Conservation (phyloP, 1,140 invertebrate species). For the Dolichoris vasculosae region DNA sequence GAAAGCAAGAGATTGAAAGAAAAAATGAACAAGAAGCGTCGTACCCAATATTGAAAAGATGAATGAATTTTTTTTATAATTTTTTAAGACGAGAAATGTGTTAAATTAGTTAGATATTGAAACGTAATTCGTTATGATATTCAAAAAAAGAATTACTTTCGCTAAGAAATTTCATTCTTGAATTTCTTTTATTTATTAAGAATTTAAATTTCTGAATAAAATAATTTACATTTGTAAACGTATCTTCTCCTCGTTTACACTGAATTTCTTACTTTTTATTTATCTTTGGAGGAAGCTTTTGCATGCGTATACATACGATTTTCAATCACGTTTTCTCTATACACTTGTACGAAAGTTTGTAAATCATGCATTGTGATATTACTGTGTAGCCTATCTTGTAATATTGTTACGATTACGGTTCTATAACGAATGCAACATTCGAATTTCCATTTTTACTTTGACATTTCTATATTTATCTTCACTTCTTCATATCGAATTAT, state of each 20-base stretch:
- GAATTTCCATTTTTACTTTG: conserved; percentile 74
- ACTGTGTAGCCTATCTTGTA: conserved; percentile 73
- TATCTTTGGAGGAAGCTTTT: conserved; percentile 27
- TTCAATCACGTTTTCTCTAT: conserved; percentile 60
- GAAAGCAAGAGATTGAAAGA: conserved; percentile 33
- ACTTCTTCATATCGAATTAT: conserved; percentile 74
- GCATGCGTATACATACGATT: conserved; percentile 54
- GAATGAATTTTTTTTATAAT: conserved; percentile 50
- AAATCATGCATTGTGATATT: conserved; percentile 76
- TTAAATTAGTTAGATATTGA: conserved; percentile 47
- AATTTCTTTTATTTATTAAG: conserved; percentile 26
- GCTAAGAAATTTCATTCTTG: conserved; percentile 11
- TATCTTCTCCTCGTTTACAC: background rate
- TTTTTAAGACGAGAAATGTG: conserved; percentile 42
- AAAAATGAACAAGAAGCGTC: conserved; percentile 19
- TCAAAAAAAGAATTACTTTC: conserved; percentile 27
- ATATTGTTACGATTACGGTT: conserved; percentile 66
- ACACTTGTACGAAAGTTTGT: conserved; percentile 70
- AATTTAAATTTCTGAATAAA: conserved; percentile 13
- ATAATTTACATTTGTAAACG: conserved; percentile 9
- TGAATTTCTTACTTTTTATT: conserved; percentile 21
- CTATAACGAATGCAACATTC: conserved; percentile 59
- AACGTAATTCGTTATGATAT: conserved; percentile 44
- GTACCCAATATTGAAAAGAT: conserved; percentile 42
- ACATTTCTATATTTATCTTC: conserved; percentile 75